Evolutionary conservation across 2,797 vertebrate genomes (phyloP).

Genomic region (Graptemys geographica): DNA sequence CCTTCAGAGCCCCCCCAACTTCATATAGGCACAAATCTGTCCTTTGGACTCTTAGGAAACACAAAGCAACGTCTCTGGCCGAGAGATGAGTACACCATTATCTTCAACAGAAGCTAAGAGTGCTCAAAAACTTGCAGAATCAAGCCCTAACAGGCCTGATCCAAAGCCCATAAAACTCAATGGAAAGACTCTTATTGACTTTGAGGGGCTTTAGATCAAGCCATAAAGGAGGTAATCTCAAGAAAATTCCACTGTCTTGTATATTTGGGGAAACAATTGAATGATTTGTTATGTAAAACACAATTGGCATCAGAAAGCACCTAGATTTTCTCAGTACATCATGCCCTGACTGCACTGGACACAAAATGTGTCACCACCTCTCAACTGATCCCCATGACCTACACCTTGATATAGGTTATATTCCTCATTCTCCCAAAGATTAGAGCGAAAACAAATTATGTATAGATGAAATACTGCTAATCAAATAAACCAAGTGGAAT

Average conservation of each 20-base stretch:
- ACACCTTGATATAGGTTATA: slow-evolving; percentile 28
- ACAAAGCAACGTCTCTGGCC: background rate
- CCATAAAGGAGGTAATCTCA: background rate
- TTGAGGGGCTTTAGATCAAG: background rate
- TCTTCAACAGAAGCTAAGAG: background rate
- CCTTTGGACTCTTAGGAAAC: background rate
- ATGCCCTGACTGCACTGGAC: background rate
- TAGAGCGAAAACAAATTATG: slow-evolving; percentile 50
- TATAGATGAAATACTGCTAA: slow-evolving; percentile 46
- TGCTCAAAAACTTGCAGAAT: too few relatives aligned
- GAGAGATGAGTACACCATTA: background rate
- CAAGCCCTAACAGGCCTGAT: too few relatives aligned
- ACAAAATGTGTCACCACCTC: background rate
- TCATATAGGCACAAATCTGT: background rate
- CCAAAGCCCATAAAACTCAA: too few relatives aligned
- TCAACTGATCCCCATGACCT: slow-evolving; percentile 44
- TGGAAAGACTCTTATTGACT: background rate
- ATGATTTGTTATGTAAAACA: background rate
- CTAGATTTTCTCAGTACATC: background rate
- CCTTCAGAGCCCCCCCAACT: too few relatives aligned
- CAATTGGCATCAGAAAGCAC: background rate
- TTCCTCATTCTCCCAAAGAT: slow-evolving; percentile 57
- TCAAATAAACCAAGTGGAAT: slow-evolving; percentile 60
- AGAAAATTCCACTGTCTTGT: background rate
- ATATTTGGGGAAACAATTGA: background rate